Evolutionary conservation across 2,113 vertebrate species (phyloP).

Genomic region (Syngnathus floridae): DNA sequence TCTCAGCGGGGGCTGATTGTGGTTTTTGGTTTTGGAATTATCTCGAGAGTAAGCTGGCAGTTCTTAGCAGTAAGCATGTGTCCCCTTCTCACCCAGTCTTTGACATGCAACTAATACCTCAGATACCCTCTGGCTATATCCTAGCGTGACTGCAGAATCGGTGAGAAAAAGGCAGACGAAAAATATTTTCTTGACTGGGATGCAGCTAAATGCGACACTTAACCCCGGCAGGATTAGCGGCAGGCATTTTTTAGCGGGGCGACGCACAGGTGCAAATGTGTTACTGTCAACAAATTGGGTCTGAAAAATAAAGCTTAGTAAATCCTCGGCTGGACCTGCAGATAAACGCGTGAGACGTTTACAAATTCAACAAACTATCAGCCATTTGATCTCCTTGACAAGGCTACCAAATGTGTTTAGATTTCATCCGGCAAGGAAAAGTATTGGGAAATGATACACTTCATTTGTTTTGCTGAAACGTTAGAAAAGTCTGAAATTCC

Average conservation of each 20-base stretch:
- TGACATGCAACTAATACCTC: conserved; percentile 20
- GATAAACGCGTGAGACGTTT: conserved; percentile 10
- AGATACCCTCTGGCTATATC: conserved; percentile 15
- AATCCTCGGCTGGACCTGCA: conserved; percentile 8
- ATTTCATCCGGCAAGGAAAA: not conserved
- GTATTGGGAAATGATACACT: conserved; percentile 24
- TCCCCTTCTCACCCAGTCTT: conserved; percentile 9
- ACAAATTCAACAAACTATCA: not conserved
- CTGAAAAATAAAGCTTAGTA: conserved; percentile 20
- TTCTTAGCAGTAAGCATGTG: conserved; percentile 14
- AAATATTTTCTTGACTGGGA: conserved; percentile 13
- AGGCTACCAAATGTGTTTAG: not conserved
- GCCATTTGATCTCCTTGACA: not conserved
- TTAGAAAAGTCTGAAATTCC: conserved; percentile 23
- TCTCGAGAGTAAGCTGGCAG: not conserved
- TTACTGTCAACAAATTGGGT: conserved; percentile 20
- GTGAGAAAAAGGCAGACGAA: conserved; percentile 7
- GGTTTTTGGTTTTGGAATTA: conserved; percentile 9
- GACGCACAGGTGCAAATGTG: conserved; percentile 23
- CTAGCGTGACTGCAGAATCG: conserved; percentile 13
- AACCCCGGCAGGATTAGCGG: conserved; percentile 31
- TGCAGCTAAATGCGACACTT: conserved; percentile 22
- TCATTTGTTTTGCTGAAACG: conserved; percentile 36
- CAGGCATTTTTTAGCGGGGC: conserved; percentile 9
- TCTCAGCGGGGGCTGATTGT: conserved; percentile 11